phyloP scores from a whole-genome alignment of 2,888 invertebrate genomes.

The Cancer borealis region DNA sequence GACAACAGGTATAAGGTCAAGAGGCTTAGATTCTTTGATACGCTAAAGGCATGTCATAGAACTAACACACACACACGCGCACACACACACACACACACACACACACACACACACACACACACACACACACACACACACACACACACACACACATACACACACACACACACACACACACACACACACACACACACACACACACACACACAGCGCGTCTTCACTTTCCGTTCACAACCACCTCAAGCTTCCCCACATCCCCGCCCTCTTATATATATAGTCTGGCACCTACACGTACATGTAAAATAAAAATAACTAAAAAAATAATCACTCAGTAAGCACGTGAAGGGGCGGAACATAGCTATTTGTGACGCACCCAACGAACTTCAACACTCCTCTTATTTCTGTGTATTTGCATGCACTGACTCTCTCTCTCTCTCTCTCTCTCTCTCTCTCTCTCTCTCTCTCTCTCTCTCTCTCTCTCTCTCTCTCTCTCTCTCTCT shows the following conservation, averaged over 20 bases:
- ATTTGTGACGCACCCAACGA: not conserved
- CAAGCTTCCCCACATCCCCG: not conserved
- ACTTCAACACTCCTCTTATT: no score
- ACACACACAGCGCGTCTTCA: conserved; percentile 45
- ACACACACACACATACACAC: not conserved
- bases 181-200: conserved; percentile 27
- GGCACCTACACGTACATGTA: not conserved
- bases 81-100: conserved; percentile 38
- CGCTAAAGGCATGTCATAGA: not conserved
- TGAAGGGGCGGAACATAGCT: not conserved
- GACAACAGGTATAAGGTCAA: no score
- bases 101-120: conserved; percentile 36
- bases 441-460: no score
- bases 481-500: no score
- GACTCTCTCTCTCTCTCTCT: no score
- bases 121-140: not conserved
- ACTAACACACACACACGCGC: conserved; percentile 44
- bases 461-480: no score
- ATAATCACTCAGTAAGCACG: no score
- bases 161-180: not conserved
- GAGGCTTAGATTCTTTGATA: no score
- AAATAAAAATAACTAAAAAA: no score
- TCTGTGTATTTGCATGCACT: no score
- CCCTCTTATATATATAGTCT: conserved; percentile 16
- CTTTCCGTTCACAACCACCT: not conserved